These are phyloP conservation scores for Pycnonotus jocosus DNA, from an alignment of 2,113 vertebrate species.

Conservation along the genomic window DNA sequence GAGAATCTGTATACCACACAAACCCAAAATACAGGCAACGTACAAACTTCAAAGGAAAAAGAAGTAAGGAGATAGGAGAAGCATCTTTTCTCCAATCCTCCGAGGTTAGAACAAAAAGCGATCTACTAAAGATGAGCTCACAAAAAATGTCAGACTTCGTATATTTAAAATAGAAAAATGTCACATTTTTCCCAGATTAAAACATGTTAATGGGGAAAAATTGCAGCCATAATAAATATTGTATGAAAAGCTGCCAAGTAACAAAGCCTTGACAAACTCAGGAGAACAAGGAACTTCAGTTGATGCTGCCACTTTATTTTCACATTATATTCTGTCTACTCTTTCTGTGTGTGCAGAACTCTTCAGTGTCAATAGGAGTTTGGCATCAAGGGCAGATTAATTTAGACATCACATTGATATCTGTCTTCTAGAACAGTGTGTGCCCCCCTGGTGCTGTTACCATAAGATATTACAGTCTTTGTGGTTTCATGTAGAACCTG, in stretches of 20 bases:
- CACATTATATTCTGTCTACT: not conserved
- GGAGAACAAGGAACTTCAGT: conserved; percentile 51
- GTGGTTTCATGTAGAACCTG: not conserved
- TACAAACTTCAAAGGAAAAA: conserved; percentile 33
- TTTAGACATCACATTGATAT: not conserved
- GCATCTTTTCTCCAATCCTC: conserved; percentile 5
- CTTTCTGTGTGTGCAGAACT: not conserved
- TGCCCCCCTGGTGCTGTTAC: not conserved
- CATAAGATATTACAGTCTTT: not conserved
- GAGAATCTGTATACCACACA: not conserved
- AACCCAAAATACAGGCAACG: not conserved
- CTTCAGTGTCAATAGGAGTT: not conserved
- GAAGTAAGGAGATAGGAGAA: not conserved
- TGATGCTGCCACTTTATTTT: conserved; percentile 48
- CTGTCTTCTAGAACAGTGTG: not conserved
- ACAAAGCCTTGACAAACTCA: conserved; percentile 60
- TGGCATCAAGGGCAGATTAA: conserved; percentile 5
- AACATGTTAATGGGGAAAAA: conserved; percentile 61
- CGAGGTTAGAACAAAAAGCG: conserved; percentile 27
- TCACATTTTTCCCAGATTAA: conserved; percentile 60
- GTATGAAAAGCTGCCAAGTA: conserved; percentile 64
- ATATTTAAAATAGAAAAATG: conserved; percentile 45
- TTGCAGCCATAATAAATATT: conserved; percentile 64
- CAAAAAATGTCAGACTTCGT: conserved; percentile 46
- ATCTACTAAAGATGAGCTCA: conserved; percentile 8